Evolutionary conservation across 2,113 vertebrate genomes (phyloP), one percentile per base, ranked within the genome.

Genomic region (Natator depressus): DNA sequence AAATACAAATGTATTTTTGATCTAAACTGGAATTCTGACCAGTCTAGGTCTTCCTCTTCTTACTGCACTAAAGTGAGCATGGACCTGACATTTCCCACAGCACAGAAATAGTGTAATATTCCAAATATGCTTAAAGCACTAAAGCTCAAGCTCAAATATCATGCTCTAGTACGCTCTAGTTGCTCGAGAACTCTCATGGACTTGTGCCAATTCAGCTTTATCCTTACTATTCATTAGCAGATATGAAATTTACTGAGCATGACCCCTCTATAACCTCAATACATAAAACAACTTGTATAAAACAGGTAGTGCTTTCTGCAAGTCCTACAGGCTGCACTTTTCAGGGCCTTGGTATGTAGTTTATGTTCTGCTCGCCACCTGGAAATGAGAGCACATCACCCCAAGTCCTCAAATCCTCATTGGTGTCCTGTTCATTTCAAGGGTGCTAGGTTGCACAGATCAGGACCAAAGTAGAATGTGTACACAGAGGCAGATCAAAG

Each of bases 41-140:
- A 85, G 1, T 25, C 2, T 31, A 50, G 50, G 10, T 65, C 53
- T 55, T 90, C 46, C 65, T 80, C 57, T 59, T 59, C 57, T 51
- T 54, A 50, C 16, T 75, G 49, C 14, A 2, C 11, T 31, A 8
- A 35, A 1, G 0, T 62, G 90, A 46, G 80, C 2, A 82, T 5
- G 17, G 46, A 85, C 54, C 6, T 14, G 31, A 1, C 50, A 22
- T 57, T 88, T 80, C 38, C 29, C 35, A 65, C 35, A 12, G 51
- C 51, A 53, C 6, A 53, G 51, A 53, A 47, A 22, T 11, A 76
- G 8, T 19, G 6, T 8, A 88, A 13, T 4, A 85, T 90, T 83
- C 85, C 82, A 42, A 65, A 29, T 72, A 29, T 62, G 69, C 6
- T 24, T 24, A 6, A 6, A 88, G 5, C 20, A 27, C 57, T 47